Conservation (phyloP, 2,888 invertebrate species). For the Andrena chrysosceles region DNA sequence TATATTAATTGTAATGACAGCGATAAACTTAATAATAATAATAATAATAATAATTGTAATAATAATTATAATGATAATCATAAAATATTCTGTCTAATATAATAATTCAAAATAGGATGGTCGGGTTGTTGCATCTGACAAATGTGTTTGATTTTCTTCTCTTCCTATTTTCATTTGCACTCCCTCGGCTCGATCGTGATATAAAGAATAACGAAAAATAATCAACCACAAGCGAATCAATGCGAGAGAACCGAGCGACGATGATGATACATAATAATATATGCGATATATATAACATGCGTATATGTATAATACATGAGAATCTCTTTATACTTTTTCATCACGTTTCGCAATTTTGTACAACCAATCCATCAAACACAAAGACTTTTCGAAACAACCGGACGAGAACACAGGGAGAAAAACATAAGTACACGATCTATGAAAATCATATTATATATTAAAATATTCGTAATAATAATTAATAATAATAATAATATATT, state of each 20-base stretch:
- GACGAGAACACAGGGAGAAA: conserved; percentile 78
- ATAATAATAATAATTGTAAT: conserved; percentile 38
- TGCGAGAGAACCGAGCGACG: conserved; percentile 3
- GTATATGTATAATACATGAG: conserved; percentile 25
- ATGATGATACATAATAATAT: conserved; percentile 9
- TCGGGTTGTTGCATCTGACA: conserved; percentile 57
- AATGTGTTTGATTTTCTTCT: conserved; percentile 64
- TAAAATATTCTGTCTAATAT: conserved; percentile 50
- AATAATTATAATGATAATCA: conserved; percentile 58
- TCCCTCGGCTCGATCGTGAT: conserved; percentile 11
- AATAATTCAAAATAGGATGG: conserved; percentile 65
- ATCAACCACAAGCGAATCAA: conserved; percentile 25
- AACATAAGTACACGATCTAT: conserved; percentile 82
- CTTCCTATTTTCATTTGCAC: background rate
- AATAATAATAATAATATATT: conserved; percentile 77
- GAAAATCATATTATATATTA: conserved; percentile 85
- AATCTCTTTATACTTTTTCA: conserved; percentile 17
- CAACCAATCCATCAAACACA: conserved; percentile 69
- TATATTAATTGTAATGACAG: conserved; percentile 54
- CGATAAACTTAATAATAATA: conserved; percentile 61
- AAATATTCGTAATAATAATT: conserved; percentile 83
- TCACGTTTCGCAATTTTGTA: background rate
- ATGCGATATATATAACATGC: conserved; percentile 17
- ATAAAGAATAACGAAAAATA: conserved; percentile 16
- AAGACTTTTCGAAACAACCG: conserved; percentile 65